Conservation (phyloP, 1,140 invertebrate species). For the Zaprionus gabonicus region DNA sequence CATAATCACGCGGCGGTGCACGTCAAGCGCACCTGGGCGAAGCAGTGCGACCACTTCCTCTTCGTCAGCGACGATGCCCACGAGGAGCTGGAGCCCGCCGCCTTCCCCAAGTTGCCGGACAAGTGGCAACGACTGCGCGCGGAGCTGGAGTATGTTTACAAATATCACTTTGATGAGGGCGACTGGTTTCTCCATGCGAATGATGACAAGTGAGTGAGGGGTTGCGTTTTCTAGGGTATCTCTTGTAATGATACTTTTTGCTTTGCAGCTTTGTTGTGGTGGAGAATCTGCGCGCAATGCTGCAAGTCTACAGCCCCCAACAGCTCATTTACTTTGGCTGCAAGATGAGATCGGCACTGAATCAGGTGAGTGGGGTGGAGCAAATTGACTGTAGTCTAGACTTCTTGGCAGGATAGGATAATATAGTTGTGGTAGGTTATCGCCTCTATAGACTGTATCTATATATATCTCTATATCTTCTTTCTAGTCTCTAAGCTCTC, state of each 20-base stretch:
- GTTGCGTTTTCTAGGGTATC: not conserved
- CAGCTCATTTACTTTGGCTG: conserved; percentile 71
- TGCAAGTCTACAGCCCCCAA: conserved; percentile 38
- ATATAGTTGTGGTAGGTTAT: not conserved
- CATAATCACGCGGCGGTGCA: conserved; percentile 46
- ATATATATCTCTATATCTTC: not conserved
- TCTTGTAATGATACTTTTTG: not conserved
- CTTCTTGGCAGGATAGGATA: not conserved
- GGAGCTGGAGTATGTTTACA: conserved; percentile 58
- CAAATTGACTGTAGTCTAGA: not conserved
- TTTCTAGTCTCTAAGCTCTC: not conserved
- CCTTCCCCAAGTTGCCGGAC: conserved; percentile 40
- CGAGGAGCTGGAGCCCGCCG: conserved; percentile 55
- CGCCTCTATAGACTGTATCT: too few relatives aligned
- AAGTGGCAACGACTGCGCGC: conserved; percentile 55
- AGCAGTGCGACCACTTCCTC: conserved; percentile 58
- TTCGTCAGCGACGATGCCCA: conserved; percentile 66
- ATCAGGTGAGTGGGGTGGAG: conserved; percentile 43
- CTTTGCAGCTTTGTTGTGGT: conserved; percentile 61
- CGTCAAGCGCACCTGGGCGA: conserved; percentile 55
- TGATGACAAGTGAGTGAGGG: conserved; percentile 63
- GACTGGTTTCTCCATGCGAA: conserved; percentile 68
- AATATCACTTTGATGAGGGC: conserved; percentile 56
- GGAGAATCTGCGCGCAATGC: conserved; percentile 64
- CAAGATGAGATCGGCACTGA: conserved; percentile 36